A percentile compares a stretch with the other conserved stretches of the same genome.
Evolutionary conservation across 2,797 vertebrate genomes (phyloP).

Genomic region (Luscinia luscinia): DNA sequence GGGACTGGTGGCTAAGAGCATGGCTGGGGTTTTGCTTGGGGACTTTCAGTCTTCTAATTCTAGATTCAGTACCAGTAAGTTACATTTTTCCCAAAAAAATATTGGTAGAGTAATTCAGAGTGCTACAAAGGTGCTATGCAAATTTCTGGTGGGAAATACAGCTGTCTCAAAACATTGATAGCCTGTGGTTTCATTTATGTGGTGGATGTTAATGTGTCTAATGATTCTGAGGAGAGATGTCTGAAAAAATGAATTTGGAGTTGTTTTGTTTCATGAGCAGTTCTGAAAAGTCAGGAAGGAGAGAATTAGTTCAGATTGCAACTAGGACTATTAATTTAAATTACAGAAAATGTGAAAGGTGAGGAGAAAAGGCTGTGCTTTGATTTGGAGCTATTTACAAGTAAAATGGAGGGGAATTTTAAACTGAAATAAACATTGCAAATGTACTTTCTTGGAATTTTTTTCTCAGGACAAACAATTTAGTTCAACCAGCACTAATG

Average conservation of each 20-base stretch:
- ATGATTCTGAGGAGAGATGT: slow-evolving; percentile 54
- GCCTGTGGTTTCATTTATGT: slow-evolving; percentile 73
- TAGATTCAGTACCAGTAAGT: slow-evolving; percentile 3
- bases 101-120: slow-evolving; percentile 17
- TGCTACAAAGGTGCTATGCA: slow-evolving; percentile 56
- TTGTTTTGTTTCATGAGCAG: slow-evolving; percentile 46
- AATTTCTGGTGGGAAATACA: slow-evolving; percentile 67
- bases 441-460: slow-evolving; percentile 65
- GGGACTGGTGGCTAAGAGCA: background rate
- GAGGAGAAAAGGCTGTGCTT: slow-evolving; percentile 57
- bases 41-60: background rate
- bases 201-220: slow-evolving; percentile 69
- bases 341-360: slow-evolving; percentile 52
- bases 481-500: slow-evolving; percentile 31
- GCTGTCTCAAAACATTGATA: slow-evolving; percentile 70
- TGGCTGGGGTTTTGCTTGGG: background rate
- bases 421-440: slow-evolving; percentile 70
- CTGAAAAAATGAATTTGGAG: slow-evolving; percentile 60
- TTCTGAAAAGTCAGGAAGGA: slow-evolving; percentile 65
- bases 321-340: slow-evolving; percentile 61
- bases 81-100: background rate
- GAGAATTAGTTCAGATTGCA: slow-evolving; percentile 59
- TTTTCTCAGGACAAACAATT: slow-evolving; percentile 67
- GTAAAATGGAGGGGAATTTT: slow-evolving; percentile 71
- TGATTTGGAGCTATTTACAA: slow-evolving; percentile 71